Evolutionary conservation across 2,888 invertebrate genomes (phyloP), one percentile per base, ranked within the genome.

Genomic region (Alcis repandata): DNA sequence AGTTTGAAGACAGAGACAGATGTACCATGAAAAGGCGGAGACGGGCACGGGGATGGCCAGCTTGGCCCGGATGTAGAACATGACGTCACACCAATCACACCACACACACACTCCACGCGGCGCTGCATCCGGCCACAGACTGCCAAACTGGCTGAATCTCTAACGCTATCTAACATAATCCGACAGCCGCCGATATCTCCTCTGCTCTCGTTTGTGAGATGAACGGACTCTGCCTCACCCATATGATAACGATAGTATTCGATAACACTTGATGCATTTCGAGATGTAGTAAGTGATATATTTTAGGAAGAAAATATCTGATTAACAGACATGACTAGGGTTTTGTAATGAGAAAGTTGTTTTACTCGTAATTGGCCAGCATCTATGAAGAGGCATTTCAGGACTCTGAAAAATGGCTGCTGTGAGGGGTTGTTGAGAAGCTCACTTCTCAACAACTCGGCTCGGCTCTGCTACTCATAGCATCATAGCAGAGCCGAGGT

Each of bases 1-100:
- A 10, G 11, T 9, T 11, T 36, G 11, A 36, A 11, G 41, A 20
- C 43, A 9, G 6, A 2, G 1, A 7, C 43, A 7, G 11, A 1
- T 13, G 60, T 77, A 88, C 88, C 89, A 84, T 32, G 79, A 72
- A 69, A 80, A 86, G 0, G 85, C 81, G 33, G 85, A 79, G 36
- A 79, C 84, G 11, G 88, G 88, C 68, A 85, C 63, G n/a, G 89
- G 89, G 65, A 85, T 66, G 27, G 80, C 78, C 62, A 87, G 79
- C 72, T 81, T 83, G 73, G 60, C 76, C 74, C 73, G 54, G 48
- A 84, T 73, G 72, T 79, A 80, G 71, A 83, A 76, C 82, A 83
- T 82, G 45, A 58, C 54, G 32, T 41, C 45, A 61, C 59, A 43
- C 56, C 68, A 36, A 46, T 38, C n/a, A 22, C 40, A 15, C 38